Conservation (phyloP, 2,888 invertebrate species). For the Tyria jacobaeae region DNA sequence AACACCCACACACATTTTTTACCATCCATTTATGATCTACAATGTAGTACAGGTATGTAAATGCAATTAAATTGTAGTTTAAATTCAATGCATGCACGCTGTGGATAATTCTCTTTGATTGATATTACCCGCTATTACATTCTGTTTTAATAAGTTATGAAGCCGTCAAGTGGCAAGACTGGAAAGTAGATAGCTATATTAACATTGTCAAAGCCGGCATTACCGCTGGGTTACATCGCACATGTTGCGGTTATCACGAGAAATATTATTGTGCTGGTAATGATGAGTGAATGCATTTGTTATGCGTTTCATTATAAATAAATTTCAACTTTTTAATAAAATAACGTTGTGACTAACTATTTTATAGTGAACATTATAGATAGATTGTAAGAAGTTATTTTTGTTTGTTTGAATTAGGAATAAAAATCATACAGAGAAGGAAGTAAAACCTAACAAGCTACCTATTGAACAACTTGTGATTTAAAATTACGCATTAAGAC, state of each 20-base stretch:
- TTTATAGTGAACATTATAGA: not conserved
- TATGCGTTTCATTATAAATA: not conserved
- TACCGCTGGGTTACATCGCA: constrained; percentile 16
- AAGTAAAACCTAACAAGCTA: not conserved
- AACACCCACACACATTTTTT: not conserved
- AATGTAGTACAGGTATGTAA: not conserved
- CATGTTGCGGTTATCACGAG: constrained; percentile 22
- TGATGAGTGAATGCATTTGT: not conserved
- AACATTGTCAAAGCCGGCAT: constrained; percentile 34
- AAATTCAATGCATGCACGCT: not conserved
- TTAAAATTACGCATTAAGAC: not conserved
- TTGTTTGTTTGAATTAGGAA: not conserved
- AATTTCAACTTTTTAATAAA: not conserved
- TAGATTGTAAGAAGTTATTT: no score
- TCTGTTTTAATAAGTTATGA: constrained; percentile 49
- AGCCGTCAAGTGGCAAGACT: constrained; percentile 39
- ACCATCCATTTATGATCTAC: not conserved
- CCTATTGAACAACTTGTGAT: not conserved
- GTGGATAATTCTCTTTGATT: constrained; percentile 29
- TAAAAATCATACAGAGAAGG: not conserved
- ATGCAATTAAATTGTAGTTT: not conserved
- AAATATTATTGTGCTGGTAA: constrained; percentile 16
- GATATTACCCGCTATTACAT: constrained; percentile 41
- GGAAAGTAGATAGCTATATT: constrained; percentile 47
- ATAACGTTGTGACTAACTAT: not conserved